Conservation (phyloP, 2,797 vertebrate species). For the Fistularia tabacaria region DNA sequence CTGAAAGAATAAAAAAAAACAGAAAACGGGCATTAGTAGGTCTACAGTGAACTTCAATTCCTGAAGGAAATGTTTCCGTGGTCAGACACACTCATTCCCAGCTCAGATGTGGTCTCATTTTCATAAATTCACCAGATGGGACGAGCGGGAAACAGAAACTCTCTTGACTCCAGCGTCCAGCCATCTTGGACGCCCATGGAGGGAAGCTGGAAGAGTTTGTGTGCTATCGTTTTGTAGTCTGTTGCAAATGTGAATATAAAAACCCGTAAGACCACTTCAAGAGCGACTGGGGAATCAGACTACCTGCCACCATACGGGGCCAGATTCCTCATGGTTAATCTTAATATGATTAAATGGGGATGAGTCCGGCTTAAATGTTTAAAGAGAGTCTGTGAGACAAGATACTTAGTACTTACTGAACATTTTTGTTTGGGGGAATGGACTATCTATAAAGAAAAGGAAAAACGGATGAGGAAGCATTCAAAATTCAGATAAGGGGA, state of each 20-base stretch:
- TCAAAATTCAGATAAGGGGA: too few relatives aligned
- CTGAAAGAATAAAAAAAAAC: constrained; percentile 4
- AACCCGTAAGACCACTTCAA: constrained; percentile 1
- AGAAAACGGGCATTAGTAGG: not conserved
- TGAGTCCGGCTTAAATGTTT: constrained; percentile 30
- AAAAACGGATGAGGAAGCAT: too few relatives aligned
- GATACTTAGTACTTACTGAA: not conserved
- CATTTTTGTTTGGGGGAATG: too few relatives aligned
- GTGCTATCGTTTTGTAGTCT: not conserved
- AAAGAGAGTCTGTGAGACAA: constrained; percentile 21
- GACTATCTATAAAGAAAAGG: too few relatives aligned
- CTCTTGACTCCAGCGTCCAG: constrained; percentile 6
- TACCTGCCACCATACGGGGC: constrained; percentile 17
- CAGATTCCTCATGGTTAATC: constrained; percentile 17
- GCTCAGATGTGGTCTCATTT: constrained; percentile 14
- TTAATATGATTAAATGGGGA: constrained; percentile 43
- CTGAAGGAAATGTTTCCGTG: constrained; percentile 31
- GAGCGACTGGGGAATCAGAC: constrained; percentile 2
- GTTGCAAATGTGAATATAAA: constrained; percentile 6
- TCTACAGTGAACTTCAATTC: constrained; percentile 1
- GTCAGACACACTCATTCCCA: constrained; percentile 6
- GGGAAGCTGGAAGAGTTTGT: constrained; percentile 5
- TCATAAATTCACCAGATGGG: constrained; percentile 48
- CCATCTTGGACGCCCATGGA: constrained; percentile 19
- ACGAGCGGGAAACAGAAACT: constrained; percentile 24